phyloP scores from a whole-genome alignment of 2,888 invertebrate species.

The Rotaria sp. region DNA sequence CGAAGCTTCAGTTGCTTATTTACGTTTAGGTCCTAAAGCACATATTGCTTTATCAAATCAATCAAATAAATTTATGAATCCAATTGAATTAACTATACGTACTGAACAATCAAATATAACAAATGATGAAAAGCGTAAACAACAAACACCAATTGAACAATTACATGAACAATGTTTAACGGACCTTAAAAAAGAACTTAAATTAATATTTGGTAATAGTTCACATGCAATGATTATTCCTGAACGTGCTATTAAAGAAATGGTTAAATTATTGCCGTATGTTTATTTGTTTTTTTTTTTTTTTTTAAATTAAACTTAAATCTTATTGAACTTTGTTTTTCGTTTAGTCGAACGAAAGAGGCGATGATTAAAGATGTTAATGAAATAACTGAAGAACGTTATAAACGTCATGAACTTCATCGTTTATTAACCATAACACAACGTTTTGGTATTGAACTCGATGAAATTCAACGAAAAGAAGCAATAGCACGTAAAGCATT shows the following conservation, averaged over 20 bases:
- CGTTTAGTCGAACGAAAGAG: background rate
- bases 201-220: background rate
- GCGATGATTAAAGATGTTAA: slow-evolving; percentile 20
- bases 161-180: background rate
- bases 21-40: background rate
- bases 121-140: background rate
- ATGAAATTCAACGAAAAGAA: background rate
- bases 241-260: background rate
- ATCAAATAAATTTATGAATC: background rate
- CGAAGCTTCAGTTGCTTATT: background rate
- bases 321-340: background rate
- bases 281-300: background rate
- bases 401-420: background rate
- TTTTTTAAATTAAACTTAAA: too few relatives aligned
- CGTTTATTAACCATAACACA: slow-evolving; percentile 15
- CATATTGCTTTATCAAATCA: background rate
- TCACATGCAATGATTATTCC: slow-evolving; percentile 5
- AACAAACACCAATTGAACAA: background rate
- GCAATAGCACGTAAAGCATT: background rate
- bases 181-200: background rate
- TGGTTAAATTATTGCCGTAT: slow-evolving; percentile 14
- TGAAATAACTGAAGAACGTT: slow-evolving; percentile 15
- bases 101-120: background rate
- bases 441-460: background rate
- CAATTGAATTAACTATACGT: slow-evolving; percentile 21